Evolutionary conservation across 2,113 vertebrate genomes (phyloP), one percentile per base, ranked within the genome.

Genomic region (Petroica traversi): DNA sequence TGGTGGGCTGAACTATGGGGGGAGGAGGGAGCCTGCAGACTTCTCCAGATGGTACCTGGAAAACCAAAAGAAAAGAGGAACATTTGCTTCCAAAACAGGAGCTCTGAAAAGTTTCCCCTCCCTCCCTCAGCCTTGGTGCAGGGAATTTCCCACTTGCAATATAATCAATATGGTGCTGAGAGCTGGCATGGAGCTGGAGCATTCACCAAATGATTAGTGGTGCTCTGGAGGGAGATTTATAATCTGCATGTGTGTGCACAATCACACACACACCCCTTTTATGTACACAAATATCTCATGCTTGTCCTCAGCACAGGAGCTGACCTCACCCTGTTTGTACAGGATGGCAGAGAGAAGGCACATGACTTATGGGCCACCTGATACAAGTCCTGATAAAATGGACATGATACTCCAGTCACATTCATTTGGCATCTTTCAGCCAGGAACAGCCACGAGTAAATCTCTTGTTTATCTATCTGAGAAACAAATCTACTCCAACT

Each of bases 221-320:
- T 54, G 26, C 29, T 89, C 66, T 75, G 24, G 58, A 59, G 48
- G 45, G 52, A 91, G 57, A 46, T 66, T 17, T 85, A 36, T 46
- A 59, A 26, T 31, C 38, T 54, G n/a, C 28, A 9, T 20, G 5
- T 64, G 20, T 20, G 24, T 5, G 7, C 40, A 41, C 5, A 41
- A 66, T 1, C 5, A 52, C 4, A 25, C 3, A 3, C 3, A 1
- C 31, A 12, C 31, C 41, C 46, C 19, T 78, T 57, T 14, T 40
- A 29, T 26, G 61, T 43, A 14, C 31, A 23, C 45, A 46, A 55
- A 86, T 36, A 40, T 19, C 19, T 58, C 8, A 11, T 55, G 40
- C 34, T 80, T 55, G 46, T 66, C 43, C 80, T 85, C 66, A 89
- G 62, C 49, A 49, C 41, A 29, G 40, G 49, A 62, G 38, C 0